Conservation (phyloP, 2,113 vertebrate genomes). For the Xiphorhynchus elegans region DNA sequence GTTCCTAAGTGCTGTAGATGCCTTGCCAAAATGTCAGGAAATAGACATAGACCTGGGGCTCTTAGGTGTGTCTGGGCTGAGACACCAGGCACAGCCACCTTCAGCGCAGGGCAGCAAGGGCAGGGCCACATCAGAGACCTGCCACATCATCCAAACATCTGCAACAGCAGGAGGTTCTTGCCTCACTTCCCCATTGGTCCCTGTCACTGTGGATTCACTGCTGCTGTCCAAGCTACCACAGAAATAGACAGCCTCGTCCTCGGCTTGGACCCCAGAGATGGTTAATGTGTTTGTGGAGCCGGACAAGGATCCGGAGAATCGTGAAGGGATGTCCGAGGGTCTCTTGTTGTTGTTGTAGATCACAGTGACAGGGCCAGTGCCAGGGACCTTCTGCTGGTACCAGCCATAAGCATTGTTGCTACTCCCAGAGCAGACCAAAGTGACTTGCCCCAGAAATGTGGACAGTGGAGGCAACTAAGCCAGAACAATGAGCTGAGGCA, state of each 20-base stretch:
- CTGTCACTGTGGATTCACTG: not conserved
- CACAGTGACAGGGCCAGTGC: not conserved
- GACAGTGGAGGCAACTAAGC: not conserved
- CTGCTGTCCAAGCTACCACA: not conserved
- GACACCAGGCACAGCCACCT: not conserved
- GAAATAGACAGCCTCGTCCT: not conserved
- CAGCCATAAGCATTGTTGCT: not conserved
- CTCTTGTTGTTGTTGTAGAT: accelerated
- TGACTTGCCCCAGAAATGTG: not conserved
- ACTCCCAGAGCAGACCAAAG: not conserved
- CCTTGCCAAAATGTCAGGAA: not conserved
- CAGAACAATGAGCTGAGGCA: not conserved
- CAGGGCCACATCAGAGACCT: not conserved
- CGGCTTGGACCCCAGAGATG: not conserved
- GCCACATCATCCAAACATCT: too few species aligned
- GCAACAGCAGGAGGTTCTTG: not conserved
- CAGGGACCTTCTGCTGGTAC: not conserved
- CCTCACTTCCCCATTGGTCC: not conserved
- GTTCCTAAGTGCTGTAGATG: not conserved
- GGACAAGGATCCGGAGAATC: accelerated
- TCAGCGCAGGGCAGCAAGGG: not conserved
- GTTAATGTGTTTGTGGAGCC: accelerated
- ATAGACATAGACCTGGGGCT: accelerated
- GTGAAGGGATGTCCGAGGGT: not conserved
- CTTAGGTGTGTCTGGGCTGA: accelerated